These are phyloP conservation scores for Drosophila erecta DNA, from an alignment of 1,140 invertebrate species.

Conservation along the genomic window DNA sequence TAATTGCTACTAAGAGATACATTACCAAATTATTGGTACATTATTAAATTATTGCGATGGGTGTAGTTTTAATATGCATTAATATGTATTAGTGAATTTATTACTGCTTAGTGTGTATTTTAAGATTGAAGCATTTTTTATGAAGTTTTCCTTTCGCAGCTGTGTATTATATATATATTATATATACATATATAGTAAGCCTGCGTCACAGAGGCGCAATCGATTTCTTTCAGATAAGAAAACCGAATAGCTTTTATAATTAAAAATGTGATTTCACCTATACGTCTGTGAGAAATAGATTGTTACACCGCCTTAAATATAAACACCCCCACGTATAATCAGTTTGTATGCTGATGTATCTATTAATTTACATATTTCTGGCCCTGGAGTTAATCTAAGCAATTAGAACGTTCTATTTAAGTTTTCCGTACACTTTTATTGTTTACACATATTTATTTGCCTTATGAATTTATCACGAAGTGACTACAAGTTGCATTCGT, in stretches of 20 bases:
- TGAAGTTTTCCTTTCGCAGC: too few species aligned
- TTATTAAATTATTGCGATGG: too few species aligned
- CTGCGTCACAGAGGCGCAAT: constrained; percentile 9
- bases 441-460: constrained; percentile 7
- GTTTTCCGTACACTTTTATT: constrained; percentile 5
- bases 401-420: constrained; percentile 29
- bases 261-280: neutral
- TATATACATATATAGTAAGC: neutral
- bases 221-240: constrained; percentile 8
- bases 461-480: constrained; percentile 36
- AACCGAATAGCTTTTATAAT: constrained; percentile 2
- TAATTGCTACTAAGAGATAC: too few species aligned
- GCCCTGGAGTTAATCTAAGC: constrained; percentile 43
- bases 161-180: too few species aligned
- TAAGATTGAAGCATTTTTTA: too few species aligned
- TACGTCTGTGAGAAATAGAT: too few species aligned
- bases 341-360: neutral
- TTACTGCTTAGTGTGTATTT: too few species aligned
- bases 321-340: neutral
- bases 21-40: too few species aligned
- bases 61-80: too few species aligned
- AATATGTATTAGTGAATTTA: too few species aligned
- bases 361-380: constrained; percentile 43
- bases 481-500: constrained; percentile 24
- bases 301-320: neutral